Base-by-base conservation (phyloP, 1,140 invertebrate genomes). In the Cherax quadricarinatus region DNA sequence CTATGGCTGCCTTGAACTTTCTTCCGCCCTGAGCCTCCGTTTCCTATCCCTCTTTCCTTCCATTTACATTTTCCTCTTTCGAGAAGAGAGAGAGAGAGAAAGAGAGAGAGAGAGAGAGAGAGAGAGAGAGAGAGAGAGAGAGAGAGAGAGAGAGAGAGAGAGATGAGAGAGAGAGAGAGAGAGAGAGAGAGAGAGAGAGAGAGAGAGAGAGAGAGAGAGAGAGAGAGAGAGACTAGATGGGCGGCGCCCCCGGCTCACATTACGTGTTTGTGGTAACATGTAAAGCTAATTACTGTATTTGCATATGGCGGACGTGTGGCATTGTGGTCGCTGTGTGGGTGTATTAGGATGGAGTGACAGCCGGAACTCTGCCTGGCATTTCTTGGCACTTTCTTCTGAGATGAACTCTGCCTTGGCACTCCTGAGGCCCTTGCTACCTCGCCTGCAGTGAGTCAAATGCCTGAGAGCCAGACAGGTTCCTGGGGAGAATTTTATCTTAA, bases 211-310 rank as follows among this genome's bases (percentile, higher is more conserved):
- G 60, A 53, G 14, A 5, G 53, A 10, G 14, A 24, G 82, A 12
- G 53, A 62, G 82, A 0, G n/a, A 24, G 57, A 4, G n/a, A 53
- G 21, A 49, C 48, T 18, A 49, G 66, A 14, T 24, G 62, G 18
- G 70, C 7, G 81, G 24, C 21, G 24, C 49, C 14, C 81, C 24
- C 49, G 51, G 81, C 81, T 83, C 81, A 57, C 81, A 83, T 83
- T 83, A 83, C 81, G 81, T 83, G 81, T 83, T 83, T 83, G 81
- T 51, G 57, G 81, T 57, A 83, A 83, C 81, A 83, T 83, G 81
- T 83, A 83, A 83, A 83, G 81, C 81, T 83, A 83, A 83, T 83
- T 83, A 83, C 51, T 57, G 81, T 83, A 83, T 83, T 83, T 83
- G 81, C 81, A 83, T 83, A 83, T 57, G 10, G 81, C 81, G 81